Base-by-base conservation (phyloP, 2,113 vertebrate genomes). In the Nothocercus julius region DNA sequence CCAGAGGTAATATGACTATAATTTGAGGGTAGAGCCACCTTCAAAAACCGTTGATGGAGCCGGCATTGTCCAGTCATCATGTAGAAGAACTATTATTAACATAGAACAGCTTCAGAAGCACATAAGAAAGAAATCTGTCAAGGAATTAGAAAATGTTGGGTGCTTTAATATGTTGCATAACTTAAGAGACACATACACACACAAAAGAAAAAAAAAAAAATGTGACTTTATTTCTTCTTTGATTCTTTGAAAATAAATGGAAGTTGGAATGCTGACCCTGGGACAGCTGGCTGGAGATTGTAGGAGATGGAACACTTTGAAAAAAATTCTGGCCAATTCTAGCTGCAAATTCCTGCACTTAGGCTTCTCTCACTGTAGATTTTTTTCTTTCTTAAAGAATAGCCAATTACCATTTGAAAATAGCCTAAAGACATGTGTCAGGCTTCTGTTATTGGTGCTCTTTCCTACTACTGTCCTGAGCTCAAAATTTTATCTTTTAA, bases 391-490 rank as follows among this genome's bases (percentile, higher is more conserved):
- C 51, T 63, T 70, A 62, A 72, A 58, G 12, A 47, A 6, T 25
- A 62, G 7, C 4, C 36, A 61, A 21, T 53, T 51, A 47, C 7
- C n/a, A 2, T 54, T 4, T 58, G 17, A 64, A 80, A 83, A 80
- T 68, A 40, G 1, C 13, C 67, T 64, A 47, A 93, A 44, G 5
- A 20, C 5, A 34, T 81, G 12, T 40, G 45, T 63, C 28, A 53
- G 6, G 2, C 6, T 62, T 64, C 34, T 51, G 5, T 34, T 49
- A 67, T 7, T 18, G 22, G n/a, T 70, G 14, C 2, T 47, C 85
- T 64, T 44, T 47, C 4, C 4, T 49, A 5, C 15, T 85, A 58
- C 28, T 2, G 0, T 47, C 9, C 3, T 42, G 5, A 2, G 2
- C 1, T 34, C 73, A 19, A 85, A 80, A 85, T 34, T 18, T 61